Evolutionary conservation across 2,888 invertebrate genomes (phyloP).

Genomic region (Polydrusus pterygomalis): DNA sequence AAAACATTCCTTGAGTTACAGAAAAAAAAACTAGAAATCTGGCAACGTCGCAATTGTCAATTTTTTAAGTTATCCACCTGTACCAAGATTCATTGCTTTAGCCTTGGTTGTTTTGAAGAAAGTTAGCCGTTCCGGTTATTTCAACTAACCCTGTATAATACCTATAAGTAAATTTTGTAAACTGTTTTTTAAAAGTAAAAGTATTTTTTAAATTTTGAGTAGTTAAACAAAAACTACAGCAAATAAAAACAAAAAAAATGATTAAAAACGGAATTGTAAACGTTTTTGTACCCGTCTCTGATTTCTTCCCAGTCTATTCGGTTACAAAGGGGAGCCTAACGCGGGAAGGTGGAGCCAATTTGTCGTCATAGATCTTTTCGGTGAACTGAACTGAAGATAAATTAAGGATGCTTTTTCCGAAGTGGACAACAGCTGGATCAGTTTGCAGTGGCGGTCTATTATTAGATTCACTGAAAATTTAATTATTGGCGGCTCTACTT

Average conservation of each 20-base stretch:
- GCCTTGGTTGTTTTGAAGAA: too few relatives aligned
- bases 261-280: not conserved
- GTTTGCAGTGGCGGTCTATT: slow-evolving; percentile 16
- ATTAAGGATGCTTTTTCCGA: slow-evolving; percentile 22
- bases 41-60: too few relatives aligned
- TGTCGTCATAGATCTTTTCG: slow-evolving; percentile 20
- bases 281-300: not conserved
- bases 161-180: too few relatives aligned
- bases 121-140: too few relatives aligned
- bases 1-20: too few relatives aligned
- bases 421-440: slow-evolving; percentile 24
- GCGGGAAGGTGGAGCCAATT: slow-evolving; percentile 19
- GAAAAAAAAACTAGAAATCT: too few relatives aligned
- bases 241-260: not conserved
- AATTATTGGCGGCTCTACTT: slow-evolving; percentile 6
- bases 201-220: too few relatives aligned
- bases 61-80: too few relatives aligned
- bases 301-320: slow-evolving; percentile 4
- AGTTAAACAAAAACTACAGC: too few relatives aligned
- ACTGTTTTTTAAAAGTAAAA: too few relatives aligned
- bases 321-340: slow-evolving; percentile 6
- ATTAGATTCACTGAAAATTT: slow-evolving; percentile 6
- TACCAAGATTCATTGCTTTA: too few relatives aligned
- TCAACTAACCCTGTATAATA: too few relatives aligned
- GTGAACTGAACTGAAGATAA: slow-evolving; percentile 9